Evolutionary conservation across 2,888 invertebrate genomes (phyloP).

Genomic region (Mechanitis messenoides): DNA sequence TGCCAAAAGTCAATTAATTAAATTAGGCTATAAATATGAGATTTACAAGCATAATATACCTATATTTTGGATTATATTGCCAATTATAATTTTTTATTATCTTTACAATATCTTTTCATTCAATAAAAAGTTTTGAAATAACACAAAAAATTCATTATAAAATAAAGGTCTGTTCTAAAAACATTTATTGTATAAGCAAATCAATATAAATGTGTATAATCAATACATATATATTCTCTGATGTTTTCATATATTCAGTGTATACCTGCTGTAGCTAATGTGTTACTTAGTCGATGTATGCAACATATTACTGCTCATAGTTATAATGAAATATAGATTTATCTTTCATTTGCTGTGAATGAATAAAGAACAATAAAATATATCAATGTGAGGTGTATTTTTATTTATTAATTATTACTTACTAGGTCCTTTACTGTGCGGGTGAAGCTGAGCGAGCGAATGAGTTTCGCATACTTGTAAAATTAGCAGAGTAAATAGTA

Average conservation of each 20-base stretch:
- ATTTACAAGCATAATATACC: conserved; percentile 41
- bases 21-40: conserved; percentile 47
- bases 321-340: conserved; percentile 63
- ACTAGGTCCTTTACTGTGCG: too few relatives aligned
- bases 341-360: conserved; percentile 36
- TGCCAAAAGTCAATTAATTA: conserved; percentile 64
- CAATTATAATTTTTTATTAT: conserved; percentile 24
- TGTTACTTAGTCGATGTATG: conserved; percentile 29
- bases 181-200: too few relatives aligned
- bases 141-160: too few relatives aligned
- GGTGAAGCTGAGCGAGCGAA: too few relatives aligned
- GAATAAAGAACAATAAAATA: conserved; percentile 32
- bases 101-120: conserved; percentile 2
- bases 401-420: neutral
- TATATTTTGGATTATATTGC: conserved; percentile 52
- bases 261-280: conserved; percentile 29
- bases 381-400: conserved; percentile 24
- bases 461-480: too few relatives aligned
- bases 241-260: conserved; percentile 10
- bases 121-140: neutral
- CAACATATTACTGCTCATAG: conserved; percentile 54
- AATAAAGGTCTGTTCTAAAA: too few relatives aligned
- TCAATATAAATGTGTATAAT: too few relatives aligned
- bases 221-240: too few relatives aligned
- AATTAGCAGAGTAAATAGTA: too few relatives aligned